phyloP scores from a whole-genome alignment of 2,797 vertebrate genomes.

The Lepilemur septentrionalis region DNA sequence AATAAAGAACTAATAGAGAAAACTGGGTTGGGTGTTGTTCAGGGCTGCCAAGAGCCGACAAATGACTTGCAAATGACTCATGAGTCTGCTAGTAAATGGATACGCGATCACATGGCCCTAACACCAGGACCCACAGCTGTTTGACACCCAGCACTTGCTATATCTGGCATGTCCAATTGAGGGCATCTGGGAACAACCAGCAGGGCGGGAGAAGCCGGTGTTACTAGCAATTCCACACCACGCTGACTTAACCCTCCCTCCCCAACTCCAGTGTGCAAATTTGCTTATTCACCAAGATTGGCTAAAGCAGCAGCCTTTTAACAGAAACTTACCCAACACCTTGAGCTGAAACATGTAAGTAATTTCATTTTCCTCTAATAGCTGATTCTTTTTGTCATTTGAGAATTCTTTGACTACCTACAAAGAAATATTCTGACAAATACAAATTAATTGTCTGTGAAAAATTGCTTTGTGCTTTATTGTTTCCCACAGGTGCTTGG shows the following conservation, averaged over 20 bases:
- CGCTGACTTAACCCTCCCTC: background rate
- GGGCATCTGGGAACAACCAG: background rate
- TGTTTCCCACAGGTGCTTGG: background rate
- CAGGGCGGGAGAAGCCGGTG: rapidly evolving
- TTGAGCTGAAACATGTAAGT: constrained; percentile 54
- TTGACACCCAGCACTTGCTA: background rate
- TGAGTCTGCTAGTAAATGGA: background rate
- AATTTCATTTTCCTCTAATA: constrained; percentile 40
- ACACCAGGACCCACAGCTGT: background rate
- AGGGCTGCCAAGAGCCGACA: background rate
- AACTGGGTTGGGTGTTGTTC: background rate
- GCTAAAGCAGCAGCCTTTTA: background rate
- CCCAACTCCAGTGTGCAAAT: background rate
- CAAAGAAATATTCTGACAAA: constrained; percentile 22
- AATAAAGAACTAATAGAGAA: background rate
- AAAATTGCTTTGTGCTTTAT: background rate
- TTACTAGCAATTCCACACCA: rapidly evolving
- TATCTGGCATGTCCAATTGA: constrained; percentile 33
- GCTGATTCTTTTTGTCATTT: background rate
- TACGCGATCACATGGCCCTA: background rate
- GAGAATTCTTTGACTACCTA: background rate
- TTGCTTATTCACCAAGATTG: background rate
- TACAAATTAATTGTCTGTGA: background rate
- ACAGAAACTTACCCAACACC: constrained; percentile 1
- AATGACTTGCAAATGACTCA: background rate